phyloP scores from a whole-genome alignment of 2,888 invertebrate species.

The Parasteatoda lunata region DNA sequence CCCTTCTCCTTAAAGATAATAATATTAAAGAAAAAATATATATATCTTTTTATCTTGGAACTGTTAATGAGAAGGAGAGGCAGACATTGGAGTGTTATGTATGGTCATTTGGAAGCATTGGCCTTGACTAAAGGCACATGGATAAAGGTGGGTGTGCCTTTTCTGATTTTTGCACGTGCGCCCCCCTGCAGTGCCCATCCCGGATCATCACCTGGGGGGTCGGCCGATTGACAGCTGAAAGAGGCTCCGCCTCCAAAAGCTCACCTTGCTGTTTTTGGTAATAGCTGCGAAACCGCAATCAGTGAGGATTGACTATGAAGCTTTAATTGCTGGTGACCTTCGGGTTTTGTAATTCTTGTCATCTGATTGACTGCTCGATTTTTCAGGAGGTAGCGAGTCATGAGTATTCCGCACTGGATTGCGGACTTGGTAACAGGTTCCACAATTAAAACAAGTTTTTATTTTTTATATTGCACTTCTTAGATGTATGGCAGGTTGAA shows the following conservation, averaged over 20 bases:
- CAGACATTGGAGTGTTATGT: constrained; percentile 59
- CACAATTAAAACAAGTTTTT: neutral
- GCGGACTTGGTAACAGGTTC: constrained; percentile 18
- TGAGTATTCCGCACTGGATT: neutral
- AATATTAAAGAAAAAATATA: constrained; percentile 11
- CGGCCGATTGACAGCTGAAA: constrained; percentile 65
- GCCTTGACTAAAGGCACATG: constrained; percentile 55
- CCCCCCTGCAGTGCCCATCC: constrained; percentile 64
- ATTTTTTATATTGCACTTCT: neutral
- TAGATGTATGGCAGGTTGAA: no score
- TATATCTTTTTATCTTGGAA: constrained; percentile 59
- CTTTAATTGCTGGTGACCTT: constrained; percentile 59
- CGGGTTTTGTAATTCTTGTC: constrained; percentile 29
- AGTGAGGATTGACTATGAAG: constrained; percentile 30
- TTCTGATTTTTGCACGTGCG: constrained; percentile 67
- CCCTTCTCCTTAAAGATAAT: constrained; percentile 9
- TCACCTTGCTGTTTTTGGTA: constrained; percentile 65
- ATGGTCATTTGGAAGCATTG: constrained; percentile 61
- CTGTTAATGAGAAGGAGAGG: constrained; percentile 68
- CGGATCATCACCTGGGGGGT: constrained; percentile 68
- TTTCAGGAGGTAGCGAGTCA: constrained; percentile 6
- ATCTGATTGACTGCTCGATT: constrained; percentile 39
- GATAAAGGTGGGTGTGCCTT: constrained; percentile 65
- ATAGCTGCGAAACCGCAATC: constrained; percentile 43
- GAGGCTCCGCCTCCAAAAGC: constrained; percentile 59